These are phyloP conservation scores for Drosophila eugracilis DNA, from an alignment of 1,140 invertebrate species.

Conservation along the genomic window DNA sequence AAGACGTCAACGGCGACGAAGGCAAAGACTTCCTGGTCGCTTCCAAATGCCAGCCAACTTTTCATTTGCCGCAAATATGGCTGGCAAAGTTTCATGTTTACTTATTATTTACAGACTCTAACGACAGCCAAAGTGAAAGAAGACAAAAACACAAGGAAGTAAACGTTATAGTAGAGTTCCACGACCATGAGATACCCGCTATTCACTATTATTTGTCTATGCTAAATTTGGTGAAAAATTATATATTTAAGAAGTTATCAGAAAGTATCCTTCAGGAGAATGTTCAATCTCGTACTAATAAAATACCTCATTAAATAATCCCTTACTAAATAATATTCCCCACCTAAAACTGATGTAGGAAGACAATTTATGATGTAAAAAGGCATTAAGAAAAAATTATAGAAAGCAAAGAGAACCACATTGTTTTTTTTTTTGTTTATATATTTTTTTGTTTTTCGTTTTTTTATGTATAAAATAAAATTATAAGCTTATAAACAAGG, in stretches of 20 bases:
- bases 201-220: no score
- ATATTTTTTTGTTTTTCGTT: conserved; percentile 67
- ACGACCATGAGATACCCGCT: background rate
- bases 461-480: conserved; percentile 85
- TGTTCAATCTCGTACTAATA: no score
- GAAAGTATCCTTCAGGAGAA: no score
- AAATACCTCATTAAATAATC: no score
- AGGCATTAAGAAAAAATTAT: background rate
- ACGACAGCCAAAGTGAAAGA: conserved; percentile 36
- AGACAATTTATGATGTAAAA: conserved; percentile 23
- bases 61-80: conserved; percentile 81
- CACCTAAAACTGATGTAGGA: no score
- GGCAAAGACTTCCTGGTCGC: conserved; percentile 59
- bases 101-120: conserved; percentile 80
- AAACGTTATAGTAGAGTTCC: background rate
- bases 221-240: no score
- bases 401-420: conserved; percentile 1
- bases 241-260: no score
- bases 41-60: conserved; percentile 70
- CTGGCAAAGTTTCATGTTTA: conserved; percentile 79
- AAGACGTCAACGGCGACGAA: conserved; percentile 66
- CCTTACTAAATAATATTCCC: no score
- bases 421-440: conserved; percentile 63
- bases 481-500: conserved; percentile 85
- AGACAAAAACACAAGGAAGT: no score